Base-by-base conservation (phyloP, 2,888 invertebrate species). In the Nasonia oneida region DNA sequence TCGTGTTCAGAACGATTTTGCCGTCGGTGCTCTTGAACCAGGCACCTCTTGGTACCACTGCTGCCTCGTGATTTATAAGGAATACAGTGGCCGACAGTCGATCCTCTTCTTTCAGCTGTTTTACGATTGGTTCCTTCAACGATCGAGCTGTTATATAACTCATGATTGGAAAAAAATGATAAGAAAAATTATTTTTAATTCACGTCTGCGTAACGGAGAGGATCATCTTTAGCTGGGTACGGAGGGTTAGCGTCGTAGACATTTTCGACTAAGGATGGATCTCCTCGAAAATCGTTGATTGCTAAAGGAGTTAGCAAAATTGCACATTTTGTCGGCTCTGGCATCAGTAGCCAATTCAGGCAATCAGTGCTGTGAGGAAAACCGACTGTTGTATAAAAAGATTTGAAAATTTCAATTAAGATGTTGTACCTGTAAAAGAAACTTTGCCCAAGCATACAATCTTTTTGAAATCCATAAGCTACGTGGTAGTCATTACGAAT, bases 401-500 rank as follows among this genome's bases (percentile, higher is more conserved):
- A 14, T 18, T 70, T 23, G n/a, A 67, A 29, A 33, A 67, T 10
- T 67, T 80, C 3, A 15, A n/a, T 14, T 12, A 53, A 80, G 64
- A 47, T 71, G 18, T 42, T 47, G 15, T 76, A 95, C 95, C 95
- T 97, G 94, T 98, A 98, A 92, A 96, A 97, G 92, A 96, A 98
- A 88, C 95, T 96, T 90, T 96, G 95, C 84, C 96, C 96, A 33
- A 94, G 92, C 70, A 98, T 92, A 80, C 96, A 97, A 92, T 98
- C 97, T 87, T 95, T 95, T 33, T 94, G 94, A 88, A 96, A 96
- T 18, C 98, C 98, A 90, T 96, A 97, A 2, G 97, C 97, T 87
- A 98, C 95, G 91, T 96, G 97, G 92, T 98, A 98, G 93, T 98
- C 98, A 29, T 95, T 95, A 88, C 96, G 95, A 0, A 95, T 94